These are phyloP conservation scores for Halcyon senegalensis DNA, from an alignment of 2,113 vertebrate species.

Conservation along the genomic window DNA sequence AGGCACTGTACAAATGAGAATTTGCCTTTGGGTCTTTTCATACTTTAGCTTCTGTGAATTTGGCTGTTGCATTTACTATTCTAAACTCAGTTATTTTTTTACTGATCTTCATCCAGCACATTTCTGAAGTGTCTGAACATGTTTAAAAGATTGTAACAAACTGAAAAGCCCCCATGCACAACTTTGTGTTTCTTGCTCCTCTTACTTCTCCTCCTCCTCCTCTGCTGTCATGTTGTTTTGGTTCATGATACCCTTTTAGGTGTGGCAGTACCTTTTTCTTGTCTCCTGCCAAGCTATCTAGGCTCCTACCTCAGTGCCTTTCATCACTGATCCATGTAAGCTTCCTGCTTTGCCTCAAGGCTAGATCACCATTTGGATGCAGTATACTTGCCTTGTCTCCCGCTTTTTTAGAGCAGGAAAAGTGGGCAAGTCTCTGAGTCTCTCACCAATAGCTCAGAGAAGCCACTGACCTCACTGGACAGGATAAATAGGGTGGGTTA, in stretches of 20 bases:
- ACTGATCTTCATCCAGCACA: not conserved
- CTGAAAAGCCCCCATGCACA: not conserved
- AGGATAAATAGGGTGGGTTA: not conserved
- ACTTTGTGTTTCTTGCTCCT: not conserved
- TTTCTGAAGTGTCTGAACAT: not conserved
- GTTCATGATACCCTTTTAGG: not conserved
- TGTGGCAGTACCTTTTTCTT: not conserved
- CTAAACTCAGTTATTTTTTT: not conserved
- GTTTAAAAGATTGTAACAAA: not conserved
- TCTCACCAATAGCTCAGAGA: not conserved
- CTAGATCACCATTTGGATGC: not conserved
- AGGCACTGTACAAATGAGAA: constrained; percentile 18
- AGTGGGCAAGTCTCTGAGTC: not conserved
- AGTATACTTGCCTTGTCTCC: not conserved
- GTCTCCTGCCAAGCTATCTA: not conserved
- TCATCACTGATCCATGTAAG: not conserved
- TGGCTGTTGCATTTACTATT: constrained; percentile 35
- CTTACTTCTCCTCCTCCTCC: not conserved
- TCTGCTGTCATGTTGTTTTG: not conserved
- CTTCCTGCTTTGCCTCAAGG: not conserved
- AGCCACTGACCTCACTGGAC: not conserved
- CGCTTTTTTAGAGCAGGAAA: not conserved
- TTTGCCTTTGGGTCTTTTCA: constrained; percentile 58
- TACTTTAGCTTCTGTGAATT: constrained; percentile 39
- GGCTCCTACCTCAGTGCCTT: not conserved